Evolutionary conservation across 64 coral and sea anemone genomes (phyloP).

Genomic region (Hydrozoanthus tunicans): DNA sequence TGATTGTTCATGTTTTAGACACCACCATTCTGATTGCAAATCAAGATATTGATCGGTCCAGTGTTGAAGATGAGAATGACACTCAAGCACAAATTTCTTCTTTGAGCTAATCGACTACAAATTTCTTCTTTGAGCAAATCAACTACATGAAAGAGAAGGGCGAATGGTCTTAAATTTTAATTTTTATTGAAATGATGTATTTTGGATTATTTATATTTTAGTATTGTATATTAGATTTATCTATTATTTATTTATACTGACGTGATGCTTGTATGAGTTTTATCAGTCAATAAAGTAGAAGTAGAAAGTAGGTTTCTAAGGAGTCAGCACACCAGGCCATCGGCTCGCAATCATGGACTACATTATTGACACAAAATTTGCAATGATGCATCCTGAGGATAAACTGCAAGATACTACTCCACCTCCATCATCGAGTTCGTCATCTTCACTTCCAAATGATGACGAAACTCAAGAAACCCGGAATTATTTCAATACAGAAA

Average conservation of each 20-base stretch:
- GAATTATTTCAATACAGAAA: constrained; percentile 15
- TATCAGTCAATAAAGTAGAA: too few species aligned
- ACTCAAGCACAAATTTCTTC: not conserved
- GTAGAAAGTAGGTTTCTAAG: not conserved
- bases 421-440: not conserved
- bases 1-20: constrained; percentile 60
- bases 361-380: constrained; percentile 69
- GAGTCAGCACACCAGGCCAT: constrained; percentile 42
- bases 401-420: not conserved
- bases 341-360: constrained; percentile 35
- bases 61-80: too few species aligned
- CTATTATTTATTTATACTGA: too few species aligned
- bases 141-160: too few species aligned
- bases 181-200: too few species aligned
- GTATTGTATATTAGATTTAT: too few species aligned
- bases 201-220: too few species aligned
- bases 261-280: too few species aligned
- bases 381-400: constrained; percentile 44
- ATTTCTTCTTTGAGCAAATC: too few species aligned
- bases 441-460: not conserved
- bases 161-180: too few species aligned
- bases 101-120: not conserved
- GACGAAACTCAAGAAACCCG: not conserved
- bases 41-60: too few species aligned
- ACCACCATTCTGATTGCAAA: not conserved